A percentile compares a stretch with the other conserved stretches of the same genome.
phyloP scores from a whole-genome alignment of 2,888 invertebrate species.

The Lutraria lutraria region DNA sequence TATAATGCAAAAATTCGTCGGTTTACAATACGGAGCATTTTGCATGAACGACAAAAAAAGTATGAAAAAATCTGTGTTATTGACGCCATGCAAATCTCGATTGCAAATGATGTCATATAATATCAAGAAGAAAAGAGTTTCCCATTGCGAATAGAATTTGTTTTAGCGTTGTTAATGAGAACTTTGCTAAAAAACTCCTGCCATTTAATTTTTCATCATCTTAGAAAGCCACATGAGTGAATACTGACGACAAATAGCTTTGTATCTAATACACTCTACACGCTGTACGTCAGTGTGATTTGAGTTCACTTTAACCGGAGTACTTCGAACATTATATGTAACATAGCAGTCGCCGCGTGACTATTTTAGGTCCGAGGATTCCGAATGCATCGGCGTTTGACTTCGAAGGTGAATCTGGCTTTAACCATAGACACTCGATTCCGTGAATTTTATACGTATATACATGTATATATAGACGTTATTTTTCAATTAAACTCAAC shows the following conservation, averaged over 20 bases:
- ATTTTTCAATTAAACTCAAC: no score
- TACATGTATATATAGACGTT: no score
- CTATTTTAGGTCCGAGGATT: background rate
- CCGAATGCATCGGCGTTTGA: background rate
- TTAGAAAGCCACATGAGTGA: background rate
- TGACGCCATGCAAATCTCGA: constrained; percentile 1
- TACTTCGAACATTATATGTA: background rate
- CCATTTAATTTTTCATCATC: background rate
- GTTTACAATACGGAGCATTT: background rate
- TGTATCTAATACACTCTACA: background rate
- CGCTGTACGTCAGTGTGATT: background rate
- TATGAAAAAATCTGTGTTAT: background rate
- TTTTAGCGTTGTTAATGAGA: constrained; percentile 1
- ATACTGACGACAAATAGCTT: background rate
- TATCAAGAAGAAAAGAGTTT: background rate
- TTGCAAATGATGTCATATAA: background rate
- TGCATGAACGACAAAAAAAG: background rate
- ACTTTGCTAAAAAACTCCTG: background rate
- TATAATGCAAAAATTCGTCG: no score
- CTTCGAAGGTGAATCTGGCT: no score
- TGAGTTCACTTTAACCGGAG: background rate
- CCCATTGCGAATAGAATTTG: background rate
- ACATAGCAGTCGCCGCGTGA: background rate
- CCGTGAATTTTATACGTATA: no score
- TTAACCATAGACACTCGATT: no score